Evolutionary conservation across 2,113 vertebrate genomes (phyloP), one percentile per base, ranked within the genome.

Genomic region (Chamaea fasciata): DNA sequence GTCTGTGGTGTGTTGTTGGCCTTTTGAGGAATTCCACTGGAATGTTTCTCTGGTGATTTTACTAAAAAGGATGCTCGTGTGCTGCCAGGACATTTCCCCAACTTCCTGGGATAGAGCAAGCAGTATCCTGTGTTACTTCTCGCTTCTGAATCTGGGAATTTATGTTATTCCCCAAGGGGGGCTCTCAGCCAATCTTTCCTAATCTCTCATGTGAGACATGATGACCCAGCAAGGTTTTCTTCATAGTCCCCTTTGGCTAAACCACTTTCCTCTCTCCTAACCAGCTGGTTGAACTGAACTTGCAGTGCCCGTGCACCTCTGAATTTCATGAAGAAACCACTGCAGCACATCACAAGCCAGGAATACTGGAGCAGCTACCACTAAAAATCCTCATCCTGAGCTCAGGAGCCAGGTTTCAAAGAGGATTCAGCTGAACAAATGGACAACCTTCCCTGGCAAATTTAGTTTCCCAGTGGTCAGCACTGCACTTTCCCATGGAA

Each of bases 11-110:
- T 56, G 39, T 10, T 69, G 52, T 8, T 68, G 63, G 77, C 69
- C 65, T 92, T 89, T 39, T 87, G 73, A 92, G 73, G 91, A 91
- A 94, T 94, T 91, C 52, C 70, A 73, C 13, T 80, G 42, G 42
- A 86, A 94, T 47, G 31, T 50, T 92, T 89, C 55, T 37, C 37
- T 71, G 64, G 67, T 13, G 1, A 35, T 89, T 86, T 85, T 35
- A 63, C 52, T 64, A 14, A 78, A 75, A 83, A 76, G 55, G 83
- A 92, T 56, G 52, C 50, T 87, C 4, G 4, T 55, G 42, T 86
- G 50, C 39, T 90, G 90, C 76, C 82, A 87, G 90, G 53, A 86
- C 17, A 83, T 80, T 68, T 94, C 53, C n/a, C 15, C 15, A 30
- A 2, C 41, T 60, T 17, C 41, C 21, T 49, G 33, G 59, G 67